Evolutionary conservation across 2,797 vertebrate species (phyloP).

Genomic region (Acomys russatus): DNA sequence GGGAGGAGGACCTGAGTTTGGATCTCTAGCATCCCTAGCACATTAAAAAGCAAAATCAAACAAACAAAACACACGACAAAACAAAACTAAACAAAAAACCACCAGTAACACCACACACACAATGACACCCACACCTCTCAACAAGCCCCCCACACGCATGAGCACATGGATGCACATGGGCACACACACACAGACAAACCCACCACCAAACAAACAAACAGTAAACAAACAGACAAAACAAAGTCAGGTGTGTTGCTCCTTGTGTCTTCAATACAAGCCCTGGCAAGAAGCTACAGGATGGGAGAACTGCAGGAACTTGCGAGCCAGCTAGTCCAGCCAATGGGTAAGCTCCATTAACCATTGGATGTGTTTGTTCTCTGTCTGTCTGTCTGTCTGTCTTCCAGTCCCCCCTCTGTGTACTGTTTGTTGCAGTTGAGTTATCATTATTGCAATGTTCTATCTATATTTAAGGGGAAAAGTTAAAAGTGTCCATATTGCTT

Average conservation of each 20-base stretch:
- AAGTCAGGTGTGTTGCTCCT: not conserved
- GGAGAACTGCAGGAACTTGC: not conserved
- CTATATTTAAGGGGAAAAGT: slow-evolving; percentile 10
- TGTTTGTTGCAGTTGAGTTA: not conserved
- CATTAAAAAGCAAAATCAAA: not conserved
- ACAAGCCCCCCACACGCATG: not conserved
- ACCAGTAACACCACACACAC: not conserved
- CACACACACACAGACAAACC: not conserved
- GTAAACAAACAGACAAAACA: too few species aligned
- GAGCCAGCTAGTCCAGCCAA: too few species aligned
- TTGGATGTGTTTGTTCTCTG: not conserved
- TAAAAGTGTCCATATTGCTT: not conserved
- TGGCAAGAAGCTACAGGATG: not conserved
- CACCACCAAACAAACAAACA: not conserved
- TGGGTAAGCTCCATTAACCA: not conserved
- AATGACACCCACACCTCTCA: not conserved
- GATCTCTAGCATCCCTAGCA: not conserved
- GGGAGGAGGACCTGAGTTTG: not conserved
- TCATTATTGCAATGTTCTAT: slow-evolving; percentile 3
- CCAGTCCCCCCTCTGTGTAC: not conserved
- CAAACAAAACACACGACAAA: too few species aligned
- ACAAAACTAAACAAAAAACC: too few species aligned
- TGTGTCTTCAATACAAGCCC: not conserved
- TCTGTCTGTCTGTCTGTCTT: not conserved
- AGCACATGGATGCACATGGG: not conserved